These are phyloP conservation scores for Oreonectes daqikongensis DNA, from an alignment of 2,797 vertebrate species.

Conservation along the genomic window DNA sequence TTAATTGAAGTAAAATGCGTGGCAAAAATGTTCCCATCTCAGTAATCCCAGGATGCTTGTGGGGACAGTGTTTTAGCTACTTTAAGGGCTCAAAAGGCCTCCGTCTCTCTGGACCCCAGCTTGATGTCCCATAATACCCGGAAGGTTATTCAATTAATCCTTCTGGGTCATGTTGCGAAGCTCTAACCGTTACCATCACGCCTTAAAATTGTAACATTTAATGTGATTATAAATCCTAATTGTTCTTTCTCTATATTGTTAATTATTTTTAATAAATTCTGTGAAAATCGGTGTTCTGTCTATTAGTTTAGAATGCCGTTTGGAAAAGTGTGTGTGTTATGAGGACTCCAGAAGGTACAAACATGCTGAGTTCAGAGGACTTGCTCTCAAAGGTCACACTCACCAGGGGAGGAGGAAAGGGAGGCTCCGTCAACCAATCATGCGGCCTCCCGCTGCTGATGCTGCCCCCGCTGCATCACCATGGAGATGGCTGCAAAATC, in stretches of 20 bases:
- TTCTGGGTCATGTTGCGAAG: neutral
- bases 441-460: constrained; percentile 51
- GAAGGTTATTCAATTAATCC: constrained; percentile 23
- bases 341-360: constrained; percentile 49
- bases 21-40: neutral
- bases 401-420: constrained; percentile 55
- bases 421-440: constrained; percentile 58
- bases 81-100: constrained; percentile 16
- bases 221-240: neutral
- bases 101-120: neutral
- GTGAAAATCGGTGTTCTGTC: neutral
- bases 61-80: constrained; percentile 1
- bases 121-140: constrained; percentile 28
- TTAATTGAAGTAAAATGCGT: constrained; percentile 18
- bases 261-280: neutral
- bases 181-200: neutral
- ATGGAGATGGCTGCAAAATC: constrained; percentile 49
- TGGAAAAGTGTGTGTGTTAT: constrained; percentile 16
- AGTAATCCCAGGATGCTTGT: neutral
- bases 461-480: constrained; percentile 51
- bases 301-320: neutral
- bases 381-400: constrained; percentile 60
- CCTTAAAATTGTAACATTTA: neutral
- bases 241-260: neutral
- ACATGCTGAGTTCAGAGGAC: constrained; percentile 62